Evolutionary conservation across 2,797 vertebrate species (phyloP).

Genomic region (Mallotus villosus): DNA sequence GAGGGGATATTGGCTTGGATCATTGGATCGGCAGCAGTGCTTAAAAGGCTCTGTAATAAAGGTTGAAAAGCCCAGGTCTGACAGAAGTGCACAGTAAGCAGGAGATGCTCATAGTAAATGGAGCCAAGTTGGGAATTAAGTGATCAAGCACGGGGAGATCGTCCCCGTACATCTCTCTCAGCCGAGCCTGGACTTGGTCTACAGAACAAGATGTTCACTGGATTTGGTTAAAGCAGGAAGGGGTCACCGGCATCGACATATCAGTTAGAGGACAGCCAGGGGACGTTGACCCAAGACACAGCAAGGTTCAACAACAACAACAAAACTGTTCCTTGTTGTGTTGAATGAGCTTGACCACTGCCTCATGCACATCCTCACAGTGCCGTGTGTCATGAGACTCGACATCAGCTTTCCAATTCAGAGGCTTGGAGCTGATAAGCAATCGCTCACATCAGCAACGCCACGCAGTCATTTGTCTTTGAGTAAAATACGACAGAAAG

Average conservation of each 20-base stretch:
- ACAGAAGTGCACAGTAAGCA: constrained; percentile 78
- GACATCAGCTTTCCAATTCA: constrained; percentile 55
- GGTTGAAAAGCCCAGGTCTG: constrained; percentile 58
- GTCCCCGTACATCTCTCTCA: constrained; percentile 61
- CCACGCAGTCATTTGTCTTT: constrained; percentile 34
- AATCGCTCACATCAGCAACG: constrained; percentile 63
- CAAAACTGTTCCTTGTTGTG: not conserved
- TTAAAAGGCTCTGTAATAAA: constrained; percentile 59
- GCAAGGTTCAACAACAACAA: too few relatives aligned
- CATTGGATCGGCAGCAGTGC: constrained; percentile 50
- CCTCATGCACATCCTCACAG: constrained; percentile 2
- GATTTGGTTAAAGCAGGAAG: constrained; percentile 54
- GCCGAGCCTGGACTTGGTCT: constrained; percentile 67
- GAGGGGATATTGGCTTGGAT: constrained; percentile 39
- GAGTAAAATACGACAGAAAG: constrained; percentile 14
- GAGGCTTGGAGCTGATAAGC: constrained; percentile 56
- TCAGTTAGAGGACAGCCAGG: too few relatives aligned
- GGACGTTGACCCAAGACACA: too few relatives aligned
- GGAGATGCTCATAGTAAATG: constrained; percentile 64
- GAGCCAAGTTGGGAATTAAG: constrained; percentile 77
- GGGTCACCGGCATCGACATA: not conserved
- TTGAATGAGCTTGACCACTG: not conserved
- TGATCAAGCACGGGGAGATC: constrained; percentile 72
- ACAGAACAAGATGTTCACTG: constrained; percentile 62
- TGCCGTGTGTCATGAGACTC: constrained; percentile 28